A percentile compares a stretch with the other conserved stretches of the same genome.
Evolutionary conservation across 2,888 invertebrate species (phyloP).

Genomic region (Neocrepidodera transversa): DNA sequence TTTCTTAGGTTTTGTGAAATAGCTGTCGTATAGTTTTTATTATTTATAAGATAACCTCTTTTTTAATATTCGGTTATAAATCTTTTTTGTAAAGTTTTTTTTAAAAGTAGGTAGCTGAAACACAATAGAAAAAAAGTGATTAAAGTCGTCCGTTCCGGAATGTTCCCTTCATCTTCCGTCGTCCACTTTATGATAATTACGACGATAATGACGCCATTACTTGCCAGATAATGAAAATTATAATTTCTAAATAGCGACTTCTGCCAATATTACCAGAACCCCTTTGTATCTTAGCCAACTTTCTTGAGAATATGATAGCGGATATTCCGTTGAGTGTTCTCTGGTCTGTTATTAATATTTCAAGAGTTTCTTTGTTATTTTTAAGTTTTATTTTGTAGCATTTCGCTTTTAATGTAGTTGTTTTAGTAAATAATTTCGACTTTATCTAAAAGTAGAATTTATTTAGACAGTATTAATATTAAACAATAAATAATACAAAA

Average conservation of each 20-base stretch:
- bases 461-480: no score
- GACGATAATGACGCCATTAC: conserved; percentile 55
- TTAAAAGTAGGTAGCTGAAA: conserved; percentile 5
- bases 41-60: no score
- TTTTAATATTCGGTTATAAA: no score
- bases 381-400: conserved; percentile 12
- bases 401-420: conserved; percentile 1
- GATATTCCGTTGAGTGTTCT: conserved; percentile 28
- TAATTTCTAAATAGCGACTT: conserved; percentile 49
- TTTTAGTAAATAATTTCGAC: not conserved
- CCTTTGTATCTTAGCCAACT: conserved; percentile 39
- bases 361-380: conserved; percentile 29
- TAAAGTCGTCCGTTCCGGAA: conserved; percentile 41
- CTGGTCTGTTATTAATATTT: conserved; percentile 24
- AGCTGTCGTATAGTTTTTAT: no score
- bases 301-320: conserved; percentile 34
- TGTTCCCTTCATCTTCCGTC: conserved; percentile 34
- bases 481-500: no score
- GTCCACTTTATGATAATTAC: conserved; percentile 52
- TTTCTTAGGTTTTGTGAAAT: no score
- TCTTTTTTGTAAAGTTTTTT: not conserved
- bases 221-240: conserved; percentile 55
- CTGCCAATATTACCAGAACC: conserved; percentile 39
- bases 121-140: conserved; percentile 40
- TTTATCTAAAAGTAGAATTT: not conserved